A percentile compares a stretch with the other conserved stretches of the same genome.
Conservation (phyloP, 2,113 vertebrate genomes). For the Copsychus sechellarum region DNA sequence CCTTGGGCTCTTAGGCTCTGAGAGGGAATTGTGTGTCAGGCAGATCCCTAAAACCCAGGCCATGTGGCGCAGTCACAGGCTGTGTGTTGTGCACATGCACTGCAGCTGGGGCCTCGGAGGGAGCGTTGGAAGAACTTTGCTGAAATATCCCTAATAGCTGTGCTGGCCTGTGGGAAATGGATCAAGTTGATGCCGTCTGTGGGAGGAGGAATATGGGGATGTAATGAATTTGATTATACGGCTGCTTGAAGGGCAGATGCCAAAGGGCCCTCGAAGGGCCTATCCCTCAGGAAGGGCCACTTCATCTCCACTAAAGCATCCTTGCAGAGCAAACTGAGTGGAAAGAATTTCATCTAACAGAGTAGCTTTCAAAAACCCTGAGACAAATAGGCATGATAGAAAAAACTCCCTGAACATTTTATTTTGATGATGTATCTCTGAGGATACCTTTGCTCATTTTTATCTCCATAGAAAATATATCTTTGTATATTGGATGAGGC, state of each 20-base stretch:
- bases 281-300: neutral
- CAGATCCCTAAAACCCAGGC: neutral
- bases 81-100: accelerated
- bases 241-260: neutral
- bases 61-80: neutral
- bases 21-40: neutral
- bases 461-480: neutral
- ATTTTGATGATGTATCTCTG: neutral
- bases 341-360: neutral
- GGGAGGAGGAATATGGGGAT: neutral
- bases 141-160: neutral
- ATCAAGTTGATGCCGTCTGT: neutral
- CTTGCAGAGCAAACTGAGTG: neutral
- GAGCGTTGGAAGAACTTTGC: neutral
- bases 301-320: neutral
- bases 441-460: neutral
- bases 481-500: neutral
- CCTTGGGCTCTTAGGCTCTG: neutral
- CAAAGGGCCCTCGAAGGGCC: neutral
- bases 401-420: neutral
- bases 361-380: neutral
- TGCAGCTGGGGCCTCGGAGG: neutral
- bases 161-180: neutral
- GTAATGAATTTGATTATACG: neutral
- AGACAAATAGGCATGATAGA: neutral